Evolutionary conservation across 2,888 invertebrate species (phyloP), one percentile per base, ranked within the genome.

Genomic region (Temnothorax ravouxi): DNA sequence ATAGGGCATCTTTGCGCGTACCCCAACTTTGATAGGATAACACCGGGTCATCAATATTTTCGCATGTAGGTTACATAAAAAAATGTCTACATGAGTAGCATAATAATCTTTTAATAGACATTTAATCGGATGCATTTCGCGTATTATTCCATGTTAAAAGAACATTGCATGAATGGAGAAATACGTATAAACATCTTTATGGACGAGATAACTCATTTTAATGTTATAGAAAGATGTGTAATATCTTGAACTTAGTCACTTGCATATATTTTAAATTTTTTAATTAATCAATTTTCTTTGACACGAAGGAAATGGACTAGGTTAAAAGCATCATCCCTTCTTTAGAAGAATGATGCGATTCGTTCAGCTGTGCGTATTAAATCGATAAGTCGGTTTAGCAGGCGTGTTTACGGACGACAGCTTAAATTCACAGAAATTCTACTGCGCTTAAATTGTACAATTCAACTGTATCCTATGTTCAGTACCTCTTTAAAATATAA

Each of bases 321-420:
- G 13, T 80, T 74, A 47, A 50, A 56, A 34, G 34, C 29, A 56
- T 18, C 1, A 59, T 0, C 6, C 9, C 47, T 41, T 25, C n/a
- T 56, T 79, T 13, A 74, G 18, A 34, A 59, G 29, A 72, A 59
- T 59, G 74, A 11, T 11, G 11, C 18, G 25, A 47, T 38, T 72
- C 47, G 21, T 71, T 18, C 25, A 66, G 21, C 66, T 67, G 18
- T 54, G 47, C 15, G 21, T 88, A 74, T 88, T 88, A 86, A 89
- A 88, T 88, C 88, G 52, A 88, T 88, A 88, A 84, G 59, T 56
- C 41, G 13, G 29, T 59, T 21, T 38, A 66, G 4, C 15, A 15
- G n/a, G 13, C 44, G 13, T 44, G 29, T 56, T 11, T 64, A n/a
- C 34, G 34, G 18, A 25, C 34, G 9, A 21, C 3, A 62, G n/a